These are phyloP conservation scores for Drosophila setifemur DNA, from an alignment of 1,140 invertebrate genomes.

Conservation along the genomic window DNA sequence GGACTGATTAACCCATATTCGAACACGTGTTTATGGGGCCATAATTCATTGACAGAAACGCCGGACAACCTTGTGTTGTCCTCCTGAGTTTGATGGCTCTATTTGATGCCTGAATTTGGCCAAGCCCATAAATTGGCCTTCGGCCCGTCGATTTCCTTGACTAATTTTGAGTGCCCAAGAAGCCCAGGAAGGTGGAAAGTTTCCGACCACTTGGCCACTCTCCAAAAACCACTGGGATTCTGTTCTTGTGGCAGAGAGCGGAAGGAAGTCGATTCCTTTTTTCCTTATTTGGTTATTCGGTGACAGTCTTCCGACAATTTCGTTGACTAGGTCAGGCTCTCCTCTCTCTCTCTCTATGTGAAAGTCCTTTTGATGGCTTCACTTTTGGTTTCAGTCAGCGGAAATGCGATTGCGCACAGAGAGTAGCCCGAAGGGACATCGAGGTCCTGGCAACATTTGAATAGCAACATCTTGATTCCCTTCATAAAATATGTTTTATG, in stretches of 20 bases:
- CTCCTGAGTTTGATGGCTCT: too few relatives aligned
- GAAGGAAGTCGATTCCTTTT: slow-evolving; percentile 26
- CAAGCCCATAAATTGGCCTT: slow-evolving; percentile 9
- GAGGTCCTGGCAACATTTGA: slow-evolving; percentile 55
- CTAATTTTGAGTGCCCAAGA: slow-evolving; percentile 10
- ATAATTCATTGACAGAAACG: neutral
- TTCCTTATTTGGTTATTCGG: slow-evolving; percentile 69
- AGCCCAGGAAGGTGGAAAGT: slow-evolving; percentile 12
- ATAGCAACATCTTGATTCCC: slow-evolving; percentile 31
- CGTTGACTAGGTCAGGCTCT: slow-evolving; percentile 77
- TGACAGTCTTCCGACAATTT: slow-evolving; percentile 34
- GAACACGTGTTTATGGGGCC: neutral
- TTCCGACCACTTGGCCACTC: slow-evolving; percentile 6
- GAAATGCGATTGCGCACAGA: slow-evolving; percentile 52
- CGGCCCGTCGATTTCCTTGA: neutral
- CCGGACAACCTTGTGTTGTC: slow-evolving; percentile 24
- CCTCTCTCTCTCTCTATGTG: slow-evolving; percentile 2
- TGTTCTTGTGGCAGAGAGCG: slow-evolving; percentile 7
- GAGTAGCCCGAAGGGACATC: neutral
- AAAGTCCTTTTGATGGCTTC: slow-evolving; percentile 24
- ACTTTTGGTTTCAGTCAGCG: slow-evolving; percentile 40
- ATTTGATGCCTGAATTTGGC: slow-evolving; percentile 21
- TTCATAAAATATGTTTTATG: neutral
- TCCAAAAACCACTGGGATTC: slow-evolving; percentile 12
- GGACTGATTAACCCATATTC: slow-evolving; percentile 14